Conservation (phyloP, 2,888 invertebrate genomes). For the Drosophila maculinotata region DNA sequence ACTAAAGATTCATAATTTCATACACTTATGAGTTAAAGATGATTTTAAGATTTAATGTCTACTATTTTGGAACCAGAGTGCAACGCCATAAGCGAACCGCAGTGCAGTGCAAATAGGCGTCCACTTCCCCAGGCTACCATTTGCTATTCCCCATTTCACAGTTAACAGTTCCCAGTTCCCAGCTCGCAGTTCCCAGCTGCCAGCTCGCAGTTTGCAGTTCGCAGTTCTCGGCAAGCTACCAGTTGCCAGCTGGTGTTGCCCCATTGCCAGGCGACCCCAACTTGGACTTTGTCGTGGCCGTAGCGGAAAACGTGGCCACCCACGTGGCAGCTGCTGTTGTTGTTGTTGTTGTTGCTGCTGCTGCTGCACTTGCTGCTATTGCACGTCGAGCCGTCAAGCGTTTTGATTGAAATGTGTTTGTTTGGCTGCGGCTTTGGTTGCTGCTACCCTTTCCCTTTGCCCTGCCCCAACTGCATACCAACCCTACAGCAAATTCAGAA, state of each 20-base stretch:
- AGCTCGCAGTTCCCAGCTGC: background rate
- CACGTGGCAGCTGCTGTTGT: constrained; percentile 44
- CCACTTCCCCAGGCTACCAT: background rate
- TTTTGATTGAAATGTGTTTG: constrained; percentile 80
- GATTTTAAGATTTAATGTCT: background rate
- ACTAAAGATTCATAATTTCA: no score
- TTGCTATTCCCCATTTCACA: constrained; percentile 5
- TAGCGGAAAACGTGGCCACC: constrained; percentile 58
- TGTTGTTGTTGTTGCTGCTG: constrained; percentile 10
- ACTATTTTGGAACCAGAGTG: constrained; percentile 36
- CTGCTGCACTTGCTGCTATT: constrained; percentile 43
- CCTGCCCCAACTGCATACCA: background rate
- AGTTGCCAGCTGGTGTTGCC: constrained; percentile 22
- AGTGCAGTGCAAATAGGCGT: constrained; percentile 38
- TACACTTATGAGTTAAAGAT: no score
- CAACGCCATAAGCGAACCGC: constrained; percentile 43
- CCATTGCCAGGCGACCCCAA: background rate
- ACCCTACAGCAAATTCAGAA: constrained; percentile 10
- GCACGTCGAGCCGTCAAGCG: constrained; percentile 59
- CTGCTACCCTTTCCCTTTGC: constrained; percentile 8
- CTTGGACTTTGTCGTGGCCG: constrained; percentile 46
- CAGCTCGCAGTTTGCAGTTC: constrained; percentile 2
- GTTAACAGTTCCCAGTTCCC: constrained; percentile 1
- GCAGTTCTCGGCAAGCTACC: constrained; percentile 4
- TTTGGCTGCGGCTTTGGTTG: constrained; percentile 66